Evolutionary conservation across 2,113 vertebrate species (phyloP), one percentile per base, ranked within the genome.

Genomic region (Regulus satrapa): DNA sequence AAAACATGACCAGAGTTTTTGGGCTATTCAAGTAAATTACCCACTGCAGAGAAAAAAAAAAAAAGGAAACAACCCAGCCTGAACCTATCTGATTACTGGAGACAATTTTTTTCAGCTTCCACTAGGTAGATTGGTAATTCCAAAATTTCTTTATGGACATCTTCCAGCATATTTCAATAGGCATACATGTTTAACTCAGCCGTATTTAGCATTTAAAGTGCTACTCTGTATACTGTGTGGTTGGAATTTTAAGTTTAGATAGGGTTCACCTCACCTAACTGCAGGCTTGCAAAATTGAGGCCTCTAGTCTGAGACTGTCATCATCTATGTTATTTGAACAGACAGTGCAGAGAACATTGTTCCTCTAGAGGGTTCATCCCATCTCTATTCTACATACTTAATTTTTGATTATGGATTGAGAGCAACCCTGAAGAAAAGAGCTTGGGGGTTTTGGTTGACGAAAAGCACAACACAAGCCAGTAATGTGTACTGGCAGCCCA

Each of bases 321-420:
- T 90, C 71, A 73, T 93, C 49, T 69, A 18, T 41, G 54, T 88
- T 90, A 93, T 71, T 73, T 83, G 75, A 95, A 85, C 31, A 95
- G 94, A 89, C 90, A 90, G 66, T 38, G 49, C 49, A 88, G 58
- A 83, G 62, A 92, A 90, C 83, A 68, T 54, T 85, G 10, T 32
- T 72, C 34, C 95, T 94, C 94, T 73, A 46, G 90, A 95, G 85
- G 19, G 16, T 85, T 85, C 58, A 62, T 68, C 26, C 52, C 66
- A 76, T 85, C 66, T 79, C 58, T 94, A 59, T 81, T 89, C 52
- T 61, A 52, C 23, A 41, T 26, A 21, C 21, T 97, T 87, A 85
- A 88, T 76, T 73, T 93, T 94, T 92, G 41, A 88, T 83, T 23
- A 76, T 55, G 62, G 38, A 76, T 61, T 68, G 78, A 76, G 25